Evolutionary conservation across 2,888 invertebrate genomes (phyloP), one percentile per base, ranked within the genome.

Genomic region (Asteroscopus sphinx): DNA sequence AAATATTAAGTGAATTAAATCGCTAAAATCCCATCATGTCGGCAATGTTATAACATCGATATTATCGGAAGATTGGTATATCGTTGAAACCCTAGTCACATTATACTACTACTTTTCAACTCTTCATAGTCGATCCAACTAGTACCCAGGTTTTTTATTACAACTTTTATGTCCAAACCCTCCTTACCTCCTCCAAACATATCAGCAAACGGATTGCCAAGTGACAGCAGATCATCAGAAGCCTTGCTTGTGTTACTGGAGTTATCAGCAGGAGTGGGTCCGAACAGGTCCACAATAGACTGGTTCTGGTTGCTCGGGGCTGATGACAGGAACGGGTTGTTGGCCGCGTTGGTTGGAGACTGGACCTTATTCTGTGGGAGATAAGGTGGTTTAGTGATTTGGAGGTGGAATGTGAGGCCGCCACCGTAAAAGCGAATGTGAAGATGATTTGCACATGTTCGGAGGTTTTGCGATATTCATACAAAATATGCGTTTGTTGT

Each of bases 141-240:
- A 9, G 28, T 12, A 33, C 12, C 12, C 32, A 30, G 30, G 15
- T 9, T 15, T 8, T 7, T 2, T 13, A 1, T 40, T 12, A 32
- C 39, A 13, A 13, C 28, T 13, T 17, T 26, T 3, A 4, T 6
- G 3, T 9, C 4, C 67, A 15, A 13, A 40, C 8, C 21, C 6
- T 7, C 16, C 86, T 85, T 77, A 94, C 95, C 95, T 73, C 96
- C 95, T 73, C 96, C 95, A 84, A 97, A 97, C 96, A 97, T 97
- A 82, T 98, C 97, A 32, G 98, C 97, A 87, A 99, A 99, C 8
- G 99, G 99, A 94, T 99, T 99, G 39, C 97, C 97, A 69, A 98
- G 95, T 80, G 98, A 97, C 51, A 98, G 95, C 71, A 99, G 94
- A 91, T 98, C 98, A 81, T 98, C 98, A 11, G 98, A 98, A 16